Evolutionary conservation across 2,797 vertebrate genomes (phyloP).

Genomic region (Manis javanica): DNA sequence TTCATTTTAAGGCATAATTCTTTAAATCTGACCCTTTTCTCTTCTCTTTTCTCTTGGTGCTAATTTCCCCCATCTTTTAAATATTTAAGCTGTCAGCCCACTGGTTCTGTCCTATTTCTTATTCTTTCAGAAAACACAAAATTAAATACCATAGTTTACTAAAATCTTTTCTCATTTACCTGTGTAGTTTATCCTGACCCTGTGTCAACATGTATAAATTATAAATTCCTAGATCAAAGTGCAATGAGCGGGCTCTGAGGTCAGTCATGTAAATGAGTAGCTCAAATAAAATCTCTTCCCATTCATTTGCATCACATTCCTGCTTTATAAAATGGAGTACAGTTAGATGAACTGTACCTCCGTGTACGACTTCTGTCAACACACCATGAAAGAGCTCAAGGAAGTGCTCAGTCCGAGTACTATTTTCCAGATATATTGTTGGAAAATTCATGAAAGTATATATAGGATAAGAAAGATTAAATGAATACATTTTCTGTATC

Average conservation of each 20-base stretch:
- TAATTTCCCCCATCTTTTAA: background rate
- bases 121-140: background rate
- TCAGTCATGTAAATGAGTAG: background rate
- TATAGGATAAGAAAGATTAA: constrained; percentile 1
- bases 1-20: background rate
- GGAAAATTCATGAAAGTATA: background rate
- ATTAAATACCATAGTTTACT: background rate
- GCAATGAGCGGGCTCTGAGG: background rate
- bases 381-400: background rate
- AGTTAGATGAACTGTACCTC: background rate
- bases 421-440: background rate
- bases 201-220: background rate
- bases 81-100: background rate
- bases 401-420: background rate
- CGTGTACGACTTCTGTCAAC: background rate
- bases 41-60: background rate
- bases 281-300: background rate
- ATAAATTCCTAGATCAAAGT: background rate
- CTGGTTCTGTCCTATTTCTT: background rate
- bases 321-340: background rate
- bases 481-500: background rate
- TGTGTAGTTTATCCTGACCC: background rate
- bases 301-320: background rate
- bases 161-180: background rate
- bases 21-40: background rate